Evolutionary conservation across 2,113 vertebrate species (phyloP).

Genomic region (Semnopithecus entellus): DNA sequence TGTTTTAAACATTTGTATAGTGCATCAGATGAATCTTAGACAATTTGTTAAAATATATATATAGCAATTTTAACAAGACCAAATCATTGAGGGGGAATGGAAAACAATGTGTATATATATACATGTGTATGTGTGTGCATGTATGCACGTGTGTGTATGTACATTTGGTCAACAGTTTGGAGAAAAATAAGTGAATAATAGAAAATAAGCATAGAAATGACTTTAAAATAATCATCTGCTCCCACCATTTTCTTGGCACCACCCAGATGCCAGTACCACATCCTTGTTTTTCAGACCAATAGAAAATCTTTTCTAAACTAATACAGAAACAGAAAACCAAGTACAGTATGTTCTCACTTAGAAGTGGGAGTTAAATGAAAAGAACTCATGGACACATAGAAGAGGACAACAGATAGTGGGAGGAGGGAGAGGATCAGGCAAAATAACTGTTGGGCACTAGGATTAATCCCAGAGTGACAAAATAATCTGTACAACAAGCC

Average conservation of each 20-base stretch:
- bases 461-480: too few species aligned
- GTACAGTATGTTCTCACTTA: too few species aligned
- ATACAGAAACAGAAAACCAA: too few species aligned
- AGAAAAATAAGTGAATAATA: not conserved
- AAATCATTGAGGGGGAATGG: not conserved
- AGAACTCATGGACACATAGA: too few species aligned
- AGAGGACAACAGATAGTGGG: too few species aligned
- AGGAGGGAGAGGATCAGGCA: too few species aligned
- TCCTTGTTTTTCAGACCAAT: not conserved
- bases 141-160: fast-evolving
- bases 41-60: constrained; percentile 47
- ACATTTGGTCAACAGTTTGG: not conserved
- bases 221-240: not conserved
- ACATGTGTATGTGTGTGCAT: not conserved
- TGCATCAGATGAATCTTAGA: constrained; percentile 78
- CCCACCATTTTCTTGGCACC: not conserved
- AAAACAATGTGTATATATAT: not conserved
- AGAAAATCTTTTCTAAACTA: not conserved
- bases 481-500: too few species aligned
- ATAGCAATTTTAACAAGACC: constrained; percentile 22
- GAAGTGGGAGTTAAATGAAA: too few species aligned
- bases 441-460: too few species aligned
- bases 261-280: not conserved
- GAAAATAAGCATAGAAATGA: not conserved
- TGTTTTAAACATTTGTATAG: constrained; percentile 72